These are phyloP conservation scores for Trinectes maculatus DNA, from an alignment of 2,113 vertebrate genomes.

Conservation along the genomic window DNA sequence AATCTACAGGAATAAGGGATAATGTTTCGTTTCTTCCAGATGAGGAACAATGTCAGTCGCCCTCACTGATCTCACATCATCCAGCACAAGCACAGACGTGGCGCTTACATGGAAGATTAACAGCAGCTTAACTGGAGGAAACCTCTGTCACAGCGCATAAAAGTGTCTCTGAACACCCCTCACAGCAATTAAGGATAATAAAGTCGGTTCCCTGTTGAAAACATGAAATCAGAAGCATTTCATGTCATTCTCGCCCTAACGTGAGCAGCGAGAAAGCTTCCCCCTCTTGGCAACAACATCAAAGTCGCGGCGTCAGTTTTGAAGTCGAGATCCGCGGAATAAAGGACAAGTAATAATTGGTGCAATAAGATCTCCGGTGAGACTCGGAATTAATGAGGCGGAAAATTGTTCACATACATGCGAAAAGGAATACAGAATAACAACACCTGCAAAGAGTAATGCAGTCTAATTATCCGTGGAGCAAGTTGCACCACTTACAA, in stretches of 20 bases:
- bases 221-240: slow-evolving; percentile 31
- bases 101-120: slow-evolving; percentile 49
- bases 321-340: slow-evolving; percentile 38
- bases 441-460: not conserved
- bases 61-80: slow-evolving; percentile 30
- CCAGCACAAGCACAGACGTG: slow-evolving; percentile 20
- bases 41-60: slow-evolving; percentile 18
- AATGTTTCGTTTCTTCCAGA: slow-evolving; percentile 3
- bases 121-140: slow-evolving; percentile 53
- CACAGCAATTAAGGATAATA: slow-evolving; percentile 42
- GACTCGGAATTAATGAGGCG: slow-evolving; percentile 45
- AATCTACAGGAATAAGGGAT: slow-evolving; percentile 12
- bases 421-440: not conserved
- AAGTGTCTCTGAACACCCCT: slow-evolving; percentile 22
- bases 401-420: slow-evolving; percentile 29
- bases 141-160: slow-evolving; percentile 23
- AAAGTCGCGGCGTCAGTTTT: slow-evolving; percentile 46
- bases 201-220: slow-evolving; percentile 34
- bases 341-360: slow-evolving; percentile 37
- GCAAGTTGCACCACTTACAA: not conserved
- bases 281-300: slow-evolving; percentile 44
- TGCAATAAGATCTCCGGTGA: slow-evolving; percentile 23
- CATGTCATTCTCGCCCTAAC: slow-evolving; percentile 36
- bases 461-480: slow-evolving; percentile 10
- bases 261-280: slow-evolving; percentile 5